Percentiles rank a stretch among this genome's conserved stretches.
Evolutionary conservation across 2,888 invertebrate species (phyloP).

Genomic region (Drosophila vallismaia): DNA sequence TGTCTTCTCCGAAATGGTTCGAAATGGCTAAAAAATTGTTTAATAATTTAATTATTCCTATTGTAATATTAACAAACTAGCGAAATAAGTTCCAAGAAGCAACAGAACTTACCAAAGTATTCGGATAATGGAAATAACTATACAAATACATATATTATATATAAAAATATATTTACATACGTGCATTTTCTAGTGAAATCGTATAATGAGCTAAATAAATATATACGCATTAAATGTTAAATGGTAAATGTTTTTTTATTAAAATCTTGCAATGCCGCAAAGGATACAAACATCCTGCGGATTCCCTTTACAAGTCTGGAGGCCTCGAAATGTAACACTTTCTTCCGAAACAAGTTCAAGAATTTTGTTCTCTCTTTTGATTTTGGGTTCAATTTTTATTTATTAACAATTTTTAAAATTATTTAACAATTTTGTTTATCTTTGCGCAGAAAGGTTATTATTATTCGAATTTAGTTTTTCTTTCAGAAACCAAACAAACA

Average conservation of each 20-base stretch:
- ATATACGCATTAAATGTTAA: conserved; percentile 54
- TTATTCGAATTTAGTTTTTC: conserved; percentile 56
- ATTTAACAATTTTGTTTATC: conserved; percentile 76
- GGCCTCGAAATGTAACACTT: too few relatives aligned
- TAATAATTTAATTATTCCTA: conserved; percentile 51
- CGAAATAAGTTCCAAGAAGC: conserved; percentile 43
- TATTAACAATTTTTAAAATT: conserved; percentile 78
- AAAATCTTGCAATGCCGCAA: too few relatives aligned
- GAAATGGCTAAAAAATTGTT: conserved; percentile 49
- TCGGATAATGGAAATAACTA: conserved; percentile 50
- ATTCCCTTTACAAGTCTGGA: too few relatives aligned
- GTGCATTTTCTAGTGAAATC: conserved; percentile 80
- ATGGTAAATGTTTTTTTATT: neutral
- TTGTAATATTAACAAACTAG: conserved; percentile 37
- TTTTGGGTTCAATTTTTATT: conserved; percentile 68
- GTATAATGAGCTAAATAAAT: conserved; percentile 55
- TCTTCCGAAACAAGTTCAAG: too few relatives aligned
- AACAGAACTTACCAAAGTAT: conserved; percentile 76
- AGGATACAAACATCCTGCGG: too few relatives aligned
- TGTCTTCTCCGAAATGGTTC: conserved; percentile 61
- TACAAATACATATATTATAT: conserved; percentile 45
- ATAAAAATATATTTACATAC: conserved; percentile 68
- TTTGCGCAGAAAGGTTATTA: conserved; percentile 46
- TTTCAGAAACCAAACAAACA: conserved; percentile 56
- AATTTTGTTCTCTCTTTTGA: neutral